Conservation (phyloP, 2,888 invertebrate species). For the Acronicta psi region DNA sequence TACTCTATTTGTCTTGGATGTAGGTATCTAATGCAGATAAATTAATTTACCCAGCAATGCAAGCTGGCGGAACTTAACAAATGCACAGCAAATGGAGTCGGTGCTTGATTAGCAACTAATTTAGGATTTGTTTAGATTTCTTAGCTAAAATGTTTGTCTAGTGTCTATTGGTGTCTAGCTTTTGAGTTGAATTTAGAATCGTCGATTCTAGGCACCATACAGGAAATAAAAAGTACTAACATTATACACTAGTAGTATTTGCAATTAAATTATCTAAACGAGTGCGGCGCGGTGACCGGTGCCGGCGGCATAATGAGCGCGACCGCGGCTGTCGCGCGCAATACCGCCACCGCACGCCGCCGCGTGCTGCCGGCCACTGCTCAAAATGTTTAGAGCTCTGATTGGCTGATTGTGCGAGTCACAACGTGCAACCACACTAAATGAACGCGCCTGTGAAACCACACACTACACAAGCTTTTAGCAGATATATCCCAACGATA, state of each 20-base stretch:
- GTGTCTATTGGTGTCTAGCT: not conserved
- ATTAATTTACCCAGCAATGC: slow-evolving; percentile 16
- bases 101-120: not conserved
- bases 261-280: slow-evolving; percentile 5
- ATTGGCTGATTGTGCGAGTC: slow-evolving; percentile 43
- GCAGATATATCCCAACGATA: not conserved
- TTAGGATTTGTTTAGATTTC: too few species aligned
- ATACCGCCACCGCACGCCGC: slow-evolving; percentile 17
- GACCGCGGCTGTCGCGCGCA: slow-evolving; percentile 22
- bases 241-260: not conserved
- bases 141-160: not conserved
- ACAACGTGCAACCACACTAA: slow-evolving; percentile 35
- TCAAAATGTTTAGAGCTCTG: slow-evolving; percentile 44
- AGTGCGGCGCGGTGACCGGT: slow-evolving; percentile 1
- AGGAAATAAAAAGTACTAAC: too few species aligned
- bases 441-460: slow-evolving; percentile 12
- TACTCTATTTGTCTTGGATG: slow-evolving; percentile 28
- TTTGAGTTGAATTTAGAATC: too few species aligned
- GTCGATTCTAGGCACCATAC: too few species aligned
- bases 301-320: slow-evolving; percentile 16
- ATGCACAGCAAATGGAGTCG: slow-evolving; percentile 11
- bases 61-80: slow-evolving; percentile 2
- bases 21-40: slow-evolving; percentile 6
- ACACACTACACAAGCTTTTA: slow-evolving; percentile 1
- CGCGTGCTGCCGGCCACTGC: slow-evolving; percentile 17